Evolutionary conservation across 2,888 invertebrate species (phyloP).

Genomic region (Tribolium freemani): DNA sequence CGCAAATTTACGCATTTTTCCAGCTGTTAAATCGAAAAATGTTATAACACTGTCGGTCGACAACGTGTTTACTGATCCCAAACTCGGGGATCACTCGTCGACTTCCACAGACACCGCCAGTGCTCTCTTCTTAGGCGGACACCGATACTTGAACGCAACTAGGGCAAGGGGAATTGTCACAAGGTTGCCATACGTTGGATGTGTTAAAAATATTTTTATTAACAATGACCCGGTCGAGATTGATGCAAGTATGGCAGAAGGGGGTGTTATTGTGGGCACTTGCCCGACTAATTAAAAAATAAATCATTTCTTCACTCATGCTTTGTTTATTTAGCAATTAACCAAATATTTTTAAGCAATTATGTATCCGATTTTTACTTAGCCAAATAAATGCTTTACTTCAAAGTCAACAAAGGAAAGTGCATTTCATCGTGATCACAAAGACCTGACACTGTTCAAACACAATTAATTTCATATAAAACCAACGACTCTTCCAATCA

Average conservation of each 20-base stretch:
- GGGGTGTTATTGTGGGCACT: slow-evolving; percentile 82
- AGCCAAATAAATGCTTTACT: not conserved
- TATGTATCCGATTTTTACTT: not conserved
- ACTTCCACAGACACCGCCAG: slow-evolving; percentile 85
- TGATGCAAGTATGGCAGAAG: slow-evolving; percentile 74
- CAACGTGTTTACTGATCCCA: slow-evolving; percentile 80
- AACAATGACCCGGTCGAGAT: slow-evolving; percentile 70
- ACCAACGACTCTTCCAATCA: not conserved
- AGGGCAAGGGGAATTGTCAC: slow-evolving; percentile 78
- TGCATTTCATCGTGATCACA: not conserved
- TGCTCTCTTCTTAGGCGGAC: slow-evolving; percentile 92
- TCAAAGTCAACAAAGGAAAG: not conserved
- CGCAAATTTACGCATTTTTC: slow-evolving; percentile 45
- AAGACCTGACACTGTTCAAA: too few species aligned
- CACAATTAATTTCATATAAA: not conserved
- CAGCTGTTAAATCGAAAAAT: slow-evolving; percentile 91
- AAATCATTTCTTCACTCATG: not conserved
- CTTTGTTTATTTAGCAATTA: not conserved
- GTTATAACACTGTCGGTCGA: slow-evolving; percentile 91
- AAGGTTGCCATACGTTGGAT: slow-evolving; percentile 82
- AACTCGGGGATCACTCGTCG: slow-evolving; percentile 74
- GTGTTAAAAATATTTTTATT: slow-evolving; percentile 81
- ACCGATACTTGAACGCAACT: slow-evolving; percentile 70
- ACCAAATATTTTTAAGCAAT: not conserved
- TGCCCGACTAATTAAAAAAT: slow-evolving; percentile 80